These are phyloP conservation scores for Rhombomys opimus DNA, from an alignment of 2,113 vertebrate species.

Conservation along the genomic window DNA sequence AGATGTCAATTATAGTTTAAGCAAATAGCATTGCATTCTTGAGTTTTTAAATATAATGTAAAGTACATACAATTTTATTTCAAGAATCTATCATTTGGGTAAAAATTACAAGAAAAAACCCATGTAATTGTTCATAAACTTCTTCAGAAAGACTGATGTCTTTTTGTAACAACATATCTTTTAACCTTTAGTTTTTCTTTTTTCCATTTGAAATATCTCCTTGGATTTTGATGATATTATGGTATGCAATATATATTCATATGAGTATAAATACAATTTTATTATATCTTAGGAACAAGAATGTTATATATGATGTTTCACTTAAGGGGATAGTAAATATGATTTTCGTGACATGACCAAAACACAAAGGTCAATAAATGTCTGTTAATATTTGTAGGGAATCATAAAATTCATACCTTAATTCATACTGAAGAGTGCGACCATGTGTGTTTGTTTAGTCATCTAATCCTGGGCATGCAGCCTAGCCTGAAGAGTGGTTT, in stretches of 20 bases:
- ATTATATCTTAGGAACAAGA: conserved; percentile 1
- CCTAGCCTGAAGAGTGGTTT: not conserved
- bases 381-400: conserved; percentile 4
- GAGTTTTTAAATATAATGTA: not conserved
- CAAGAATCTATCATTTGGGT: not conserved
- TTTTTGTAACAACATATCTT: not conserved
- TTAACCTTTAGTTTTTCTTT: not conserved
- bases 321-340: not conserved
- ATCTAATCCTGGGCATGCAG: not conserved
- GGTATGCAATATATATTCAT: not conserved
- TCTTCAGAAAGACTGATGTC: not conserved
- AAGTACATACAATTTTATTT: conserved; percentile 16
- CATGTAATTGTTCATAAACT: not conserved
- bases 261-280: not conserved
- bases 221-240: not conserved
- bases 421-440: not conserved
- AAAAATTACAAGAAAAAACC: not conserved
- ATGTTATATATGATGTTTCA: not conserved
- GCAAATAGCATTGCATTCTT: conserved; percentile 30
- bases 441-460: too few relatives aligned
- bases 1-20: conserved; percentile 23
- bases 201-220: not conserved
- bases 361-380: not conserved
- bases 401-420: not conserved
- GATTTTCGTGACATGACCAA: not conserved